These are phyloP conservation scores for Petroica traversi DNA, from an alignment of 2,113 vertebrate species.

Conservation along the genomic window DNA sequence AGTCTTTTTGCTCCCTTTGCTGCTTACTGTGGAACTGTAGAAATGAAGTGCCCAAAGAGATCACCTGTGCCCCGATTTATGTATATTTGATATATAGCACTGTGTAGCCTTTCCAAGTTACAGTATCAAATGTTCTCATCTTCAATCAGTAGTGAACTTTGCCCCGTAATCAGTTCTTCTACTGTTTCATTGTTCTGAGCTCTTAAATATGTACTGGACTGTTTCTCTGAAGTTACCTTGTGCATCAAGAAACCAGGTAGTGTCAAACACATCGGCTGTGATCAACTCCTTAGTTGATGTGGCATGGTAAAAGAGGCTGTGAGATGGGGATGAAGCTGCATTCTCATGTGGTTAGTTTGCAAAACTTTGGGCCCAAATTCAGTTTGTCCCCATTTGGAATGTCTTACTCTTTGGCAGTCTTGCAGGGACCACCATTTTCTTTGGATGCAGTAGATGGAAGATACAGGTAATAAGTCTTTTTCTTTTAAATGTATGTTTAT, in stretches of 20 bases:
- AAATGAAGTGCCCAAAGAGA: background rate
- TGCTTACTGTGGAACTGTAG: background rate
- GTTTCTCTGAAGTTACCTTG: background rate
- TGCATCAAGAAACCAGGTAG: background rate
- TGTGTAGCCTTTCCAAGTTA: background rate
- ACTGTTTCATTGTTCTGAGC: background rate
- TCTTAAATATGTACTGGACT: background rate
- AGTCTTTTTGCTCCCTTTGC: background rate
- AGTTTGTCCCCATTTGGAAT: background rate
- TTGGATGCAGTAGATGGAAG: background rate
- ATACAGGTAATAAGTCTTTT: background rate
- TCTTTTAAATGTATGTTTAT: background rate
- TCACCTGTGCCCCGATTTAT: accelerated
- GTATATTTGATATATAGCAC: background rate
- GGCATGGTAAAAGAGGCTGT: background rate
- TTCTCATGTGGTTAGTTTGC: background rate
- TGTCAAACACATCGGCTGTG: background rate
- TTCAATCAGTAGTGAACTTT: background rate
- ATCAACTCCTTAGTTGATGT: background rate
- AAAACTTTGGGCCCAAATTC: background rate
- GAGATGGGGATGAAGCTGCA: background rate
- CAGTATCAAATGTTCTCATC: background rate
- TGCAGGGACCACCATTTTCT: background rate
- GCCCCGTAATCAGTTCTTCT: background rate
- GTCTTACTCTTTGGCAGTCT: background rate